Base-by-base conservation (phyloP, 2,888 invertebrate species). In the Eristalis intricaria region DNA sequence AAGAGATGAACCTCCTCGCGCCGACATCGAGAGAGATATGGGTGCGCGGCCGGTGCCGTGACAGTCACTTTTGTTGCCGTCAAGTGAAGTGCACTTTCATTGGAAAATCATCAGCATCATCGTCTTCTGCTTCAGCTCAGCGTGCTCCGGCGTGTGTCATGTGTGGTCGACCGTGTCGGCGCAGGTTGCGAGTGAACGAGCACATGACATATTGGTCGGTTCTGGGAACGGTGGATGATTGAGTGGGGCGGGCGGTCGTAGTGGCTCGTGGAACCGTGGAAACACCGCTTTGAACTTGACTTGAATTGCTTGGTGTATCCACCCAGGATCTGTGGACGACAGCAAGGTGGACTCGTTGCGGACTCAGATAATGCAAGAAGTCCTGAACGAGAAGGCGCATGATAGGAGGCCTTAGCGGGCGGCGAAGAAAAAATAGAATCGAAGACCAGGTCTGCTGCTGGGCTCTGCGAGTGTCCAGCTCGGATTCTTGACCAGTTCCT, bases 21-120 rank as follows among this genome's bases (percentile, higher is more conserved):
- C 40, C n/a, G 81, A 75, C 74, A 61, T 78, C 19, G 66, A 79
- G 66, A 86, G 78, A 75, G 68, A 84, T 84, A 71, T 87, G 84
- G 79, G 84, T 84, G 71, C 68, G 87, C n/a, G 50, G 26, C 26
- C 26, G 26, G 80, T 76, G 71, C 43, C 79, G 79, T 84, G 74
- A 83, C 85, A 74, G 74, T 70, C 65, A 82, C 82, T 86, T 83
- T 70, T 79, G 23, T 76, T 69, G 32, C 32, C 5, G 8, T 32
- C 64, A 50, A n/a, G 32, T 58, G 69, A 65, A 70, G 75, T 65
- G 70, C 75, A 82, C 81, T 82, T 82, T 82, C 81, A 13, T 82
- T 82, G 65, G 70, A 82, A 81, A 70, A 50, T 50, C 40, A 8
- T 43, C 15, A 8, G 4, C 40, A 11, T 43, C 15, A 8, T 43